phyloP scores from a whole-genome alignment of 1,140 invertebrate genomes.

The Hyphantria cunea region DNA sequence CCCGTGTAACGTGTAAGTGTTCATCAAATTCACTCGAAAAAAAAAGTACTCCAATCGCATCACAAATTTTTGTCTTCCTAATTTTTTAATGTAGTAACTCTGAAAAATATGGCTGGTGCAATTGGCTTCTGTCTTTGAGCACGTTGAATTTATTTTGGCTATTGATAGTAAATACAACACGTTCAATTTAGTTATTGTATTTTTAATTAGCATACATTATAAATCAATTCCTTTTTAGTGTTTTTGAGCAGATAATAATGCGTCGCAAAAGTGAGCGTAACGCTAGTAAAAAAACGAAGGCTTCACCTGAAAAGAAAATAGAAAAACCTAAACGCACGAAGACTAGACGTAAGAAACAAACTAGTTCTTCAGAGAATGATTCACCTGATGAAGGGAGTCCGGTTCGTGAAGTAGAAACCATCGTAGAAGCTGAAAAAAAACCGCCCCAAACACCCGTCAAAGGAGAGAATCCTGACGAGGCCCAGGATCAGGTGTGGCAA shows the following conservation, averaged over 20 bases:
- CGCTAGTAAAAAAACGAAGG: slow-evolving; percentile 60
- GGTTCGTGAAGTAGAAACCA: slow-evolving; percentile 40
- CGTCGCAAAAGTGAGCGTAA: slow-evolving; percentile 74
- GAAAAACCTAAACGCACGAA: slow-evolving; percentile 66
- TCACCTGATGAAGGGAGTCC: slow-evolving; percentile 57
- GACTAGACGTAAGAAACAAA: slow-evolving; percentile 64
- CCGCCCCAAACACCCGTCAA: slow-evolving; percentile 49
- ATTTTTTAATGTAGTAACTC: slow-evolving; percentile 8
- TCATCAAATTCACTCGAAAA: too few species aligned
- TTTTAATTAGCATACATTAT: too few species aligned
- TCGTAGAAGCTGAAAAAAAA: slow-evolving; percentile 40
- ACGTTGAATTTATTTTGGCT: too few species aligned
- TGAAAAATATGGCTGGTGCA: slow-evolving; percentile 20
- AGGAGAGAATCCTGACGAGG: slow-evolving; percentile 59
- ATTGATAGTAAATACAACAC: too few species aligned
- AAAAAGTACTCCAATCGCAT: too few species aligned
- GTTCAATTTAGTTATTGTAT: too few species aligned
- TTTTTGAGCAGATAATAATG: slow-evolving; percentile 46
- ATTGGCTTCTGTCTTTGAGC: slow-evolving; percentile 9
- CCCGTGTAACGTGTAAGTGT: too few species aligned
- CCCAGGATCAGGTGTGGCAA: slow-evolving; percentile 71
- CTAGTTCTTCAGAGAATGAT: slow-evolving; percentile 68
- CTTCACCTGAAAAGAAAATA: slow-evolving; percentile 68
- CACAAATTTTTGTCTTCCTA: too few species aligned
- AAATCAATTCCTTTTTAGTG: too few species aligned